These are phyloP conservation scores for Atherinomorus stipes DNA, from an alignment of 2,113 vertebrate genomes.

Conservation along the genomic window DNA sequence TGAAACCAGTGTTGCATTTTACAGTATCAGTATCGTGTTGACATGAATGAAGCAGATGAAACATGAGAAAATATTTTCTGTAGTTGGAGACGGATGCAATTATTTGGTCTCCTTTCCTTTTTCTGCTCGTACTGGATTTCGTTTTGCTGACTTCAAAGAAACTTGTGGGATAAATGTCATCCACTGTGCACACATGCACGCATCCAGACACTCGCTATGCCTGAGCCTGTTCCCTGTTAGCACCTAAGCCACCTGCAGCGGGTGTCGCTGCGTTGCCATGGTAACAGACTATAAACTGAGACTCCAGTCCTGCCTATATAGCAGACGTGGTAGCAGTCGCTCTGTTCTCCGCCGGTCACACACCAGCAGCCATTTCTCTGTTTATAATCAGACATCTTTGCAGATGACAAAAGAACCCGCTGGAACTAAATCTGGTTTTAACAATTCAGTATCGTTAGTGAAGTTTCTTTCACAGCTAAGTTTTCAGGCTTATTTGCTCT, in stretches of 20 bases:
- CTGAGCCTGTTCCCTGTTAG: conserved; percentile 42
- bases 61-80: too few species aligned
- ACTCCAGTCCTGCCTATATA: conserved; percentile 3
- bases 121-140: conserved; percentile 24
- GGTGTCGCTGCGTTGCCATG: conserved; percentile 50
- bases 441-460: too few species aligned
- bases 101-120: conserved; percentile 7
- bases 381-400: background rate
- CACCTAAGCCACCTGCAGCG: conserved; percentile 47
- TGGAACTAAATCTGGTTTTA: background rate
- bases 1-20: too few species aligned
- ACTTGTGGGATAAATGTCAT: conserved; percentile 64
- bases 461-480: background rate
- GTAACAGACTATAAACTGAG: conserved; percentile 40
- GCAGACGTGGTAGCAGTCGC: conserved; percentile 12
- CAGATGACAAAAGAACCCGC: too few species aligned
- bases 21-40: too few species aligned
- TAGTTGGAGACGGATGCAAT: too few species aligned
- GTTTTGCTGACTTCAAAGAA: conserved; percentile 59
- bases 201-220: conserved; percentile 13
- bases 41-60: too few species aligned
- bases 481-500: background rate
- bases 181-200: conserved; percentile 2
- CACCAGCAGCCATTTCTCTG: background rate
- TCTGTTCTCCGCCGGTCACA: conserved; percentile 16